Percentiles rank a stretch among this genome's conserved stretches.
phyloP scores from a whole-genome alignment of 2,888 invertebrate genomes.

The Eurois occulta region DNA sequence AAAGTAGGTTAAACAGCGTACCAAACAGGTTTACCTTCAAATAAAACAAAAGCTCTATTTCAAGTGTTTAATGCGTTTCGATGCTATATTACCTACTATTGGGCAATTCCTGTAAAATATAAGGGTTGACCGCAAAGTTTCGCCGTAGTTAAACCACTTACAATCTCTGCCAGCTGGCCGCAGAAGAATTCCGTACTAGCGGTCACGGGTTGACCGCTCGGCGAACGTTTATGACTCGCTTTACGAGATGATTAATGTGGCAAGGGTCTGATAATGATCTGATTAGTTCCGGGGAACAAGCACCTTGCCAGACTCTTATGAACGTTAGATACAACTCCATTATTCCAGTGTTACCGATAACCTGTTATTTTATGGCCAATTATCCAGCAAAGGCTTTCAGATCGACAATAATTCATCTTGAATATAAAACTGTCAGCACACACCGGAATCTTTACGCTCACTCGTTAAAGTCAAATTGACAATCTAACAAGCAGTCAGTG shows the following conservation, averaged over 20 bases:
- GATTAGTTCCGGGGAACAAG: slow-evolving; percentile 59
- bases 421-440: not conserved
- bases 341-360: slow-evolving; percentile 22
- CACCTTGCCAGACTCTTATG: slow-evolving; percentile 31
- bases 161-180: slow-evolving; percentile 68
- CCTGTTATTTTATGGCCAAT: slow-evolving; percentile 27
- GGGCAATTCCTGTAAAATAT: slow-evolving; percentile 67
- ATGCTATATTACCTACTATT: slow-evolving; percentile 55
- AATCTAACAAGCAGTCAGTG: slow-evolving; percentile 17
- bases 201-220: slow-evolving; percentile 48
- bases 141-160: slow-evolving; percentile 74
- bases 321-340: slow-evolving; percentile 33
- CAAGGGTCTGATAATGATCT: slow-evolving; percentile 65
- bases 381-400: slow-evolving; percentile 13
- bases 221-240: slow-evolving; percentile 62
- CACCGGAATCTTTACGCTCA: not conserved
- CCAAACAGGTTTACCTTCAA: not conserved
- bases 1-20: not conserved
- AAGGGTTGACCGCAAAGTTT: slow-evolving; percentile 78
- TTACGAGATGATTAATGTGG: slow-evolving; percentile 63
- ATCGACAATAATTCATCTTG: slow-evolving; percentile 1
- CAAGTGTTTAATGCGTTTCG: slow-evolving; percentile 23
- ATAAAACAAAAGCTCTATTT: slow-evolving; percentile 18
- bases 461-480: slow-evolving; percentile 5
- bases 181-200: slow-evolving; percentile 73